Conservation (phyloP, 2,888 invertebrate genomes). For the Agrotis ipsilon region DNA sequence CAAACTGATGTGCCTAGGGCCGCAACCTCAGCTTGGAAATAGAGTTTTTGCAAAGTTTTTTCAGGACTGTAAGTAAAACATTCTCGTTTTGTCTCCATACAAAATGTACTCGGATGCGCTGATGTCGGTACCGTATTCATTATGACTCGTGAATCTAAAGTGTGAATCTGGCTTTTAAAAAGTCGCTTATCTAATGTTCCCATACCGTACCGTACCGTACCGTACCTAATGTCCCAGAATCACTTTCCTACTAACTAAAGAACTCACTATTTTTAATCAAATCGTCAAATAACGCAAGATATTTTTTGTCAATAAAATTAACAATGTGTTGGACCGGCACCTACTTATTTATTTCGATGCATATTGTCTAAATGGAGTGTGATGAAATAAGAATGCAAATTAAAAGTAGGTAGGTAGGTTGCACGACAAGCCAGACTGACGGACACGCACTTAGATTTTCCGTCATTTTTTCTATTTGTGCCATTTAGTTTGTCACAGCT, state of each 20-base stretch:
- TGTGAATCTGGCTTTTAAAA: no score
- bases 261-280: no score
- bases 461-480: constrained; percentile 16
- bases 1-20: background rate
- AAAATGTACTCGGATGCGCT: background rate
- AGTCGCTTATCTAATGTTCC: no score
- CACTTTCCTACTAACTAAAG: no score
- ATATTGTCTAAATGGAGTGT: constrained; percentile 65
- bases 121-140: no score
- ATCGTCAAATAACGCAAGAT: no score
- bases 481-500: background rate
- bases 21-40: background rate
- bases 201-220: no score
- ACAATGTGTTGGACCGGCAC: constrained; percentile 9
- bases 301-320: constrained; percentile 3
- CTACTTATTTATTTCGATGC: constrained; percentile 21
- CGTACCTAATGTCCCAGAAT: no score
- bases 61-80: background rate
- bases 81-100: background rate
- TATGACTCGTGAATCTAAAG: no score
- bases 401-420: constrained; percentile 64
- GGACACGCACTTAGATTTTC: constrained; percentile 63
- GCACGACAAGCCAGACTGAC: constrained; percentile 31
- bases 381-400: constrained; percentile 69
- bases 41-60: background rate